Base-by-base conservation (phyloP, 2,888 invertebrate genomes). In the Hirtodrosophila alboralis region DNA sequence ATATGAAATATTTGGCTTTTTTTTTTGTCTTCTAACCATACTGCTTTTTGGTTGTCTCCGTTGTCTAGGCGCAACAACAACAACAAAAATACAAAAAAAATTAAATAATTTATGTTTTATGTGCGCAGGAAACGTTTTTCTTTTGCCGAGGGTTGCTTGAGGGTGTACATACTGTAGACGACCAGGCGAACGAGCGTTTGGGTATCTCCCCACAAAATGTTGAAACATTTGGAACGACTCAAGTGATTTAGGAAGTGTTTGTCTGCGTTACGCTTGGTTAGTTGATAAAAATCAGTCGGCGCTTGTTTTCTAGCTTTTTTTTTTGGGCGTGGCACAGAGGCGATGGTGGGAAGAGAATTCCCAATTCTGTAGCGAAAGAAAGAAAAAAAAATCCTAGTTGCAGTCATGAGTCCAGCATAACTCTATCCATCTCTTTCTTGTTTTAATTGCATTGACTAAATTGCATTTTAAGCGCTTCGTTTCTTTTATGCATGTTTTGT, bases 231-330 rank as follows among this genome's bases (percentile, higher is more conserved):
- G 53, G 63, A 67, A 52, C 70, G 53, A 75, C 68, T 75, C 79
- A 76, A 85, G 86, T 88, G 88, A 88, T 88, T 88, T 88, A 88
- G 88, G 87, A 88, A 88, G 88, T 88, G 88, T 88, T 88, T 88
- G 86, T 84, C 78, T 81, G 78, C 78, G 86, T 87, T 86, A 86
- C 86, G 88, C 88, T 87, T 88, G 88, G 88, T 86, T 88, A 88
- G 88, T 85, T 85, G 88, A 88, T 88, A 88, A 79, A 87, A 88
- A 88, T 88, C 88, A 77, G 79, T 77, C 79, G 75, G 68, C 68
- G 64, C 48, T 69, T 60, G 62, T 57, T 66, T 52, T 23, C n/a
- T n/a, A n/a, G 72, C 56, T 61, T 59, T 67, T 73, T 47, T 53
- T 52, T 51, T 45, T 37, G 57, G 57, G 57, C 48, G 63, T 57